Conservation (phyloP, 37 sponge, comb jelly and placozoan species). For the Beroe ovata region DNA sequence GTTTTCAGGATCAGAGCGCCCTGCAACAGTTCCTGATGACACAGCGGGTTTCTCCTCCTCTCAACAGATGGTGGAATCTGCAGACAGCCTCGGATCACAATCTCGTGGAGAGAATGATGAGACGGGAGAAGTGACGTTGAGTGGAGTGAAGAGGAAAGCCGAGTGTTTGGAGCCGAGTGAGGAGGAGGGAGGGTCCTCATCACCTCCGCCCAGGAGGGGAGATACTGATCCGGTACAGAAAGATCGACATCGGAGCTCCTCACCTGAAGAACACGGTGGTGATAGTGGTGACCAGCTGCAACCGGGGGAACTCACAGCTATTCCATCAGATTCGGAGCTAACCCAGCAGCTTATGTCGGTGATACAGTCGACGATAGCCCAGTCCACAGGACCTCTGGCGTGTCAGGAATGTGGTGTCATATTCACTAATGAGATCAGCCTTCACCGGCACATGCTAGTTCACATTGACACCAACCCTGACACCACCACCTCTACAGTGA, state of each 20-base stretch:
- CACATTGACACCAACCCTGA: neutral
- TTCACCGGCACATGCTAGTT: slow-evolving; percentile 26
- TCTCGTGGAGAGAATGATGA: neutral
- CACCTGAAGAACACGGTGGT: neutral
- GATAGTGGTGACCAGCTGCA: neutral
- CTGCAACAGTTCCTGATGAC: too few relatives aligned
- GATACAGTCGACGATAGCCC: slow-evolving; percentile 6
- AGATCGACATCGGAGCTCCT: neutral
- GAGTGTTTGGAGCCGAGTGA: neutral
- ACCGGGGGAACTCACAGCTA: neutral
- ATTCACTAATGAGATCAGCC: slow-evolving; percentile 23
- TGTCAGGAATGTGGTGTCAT: slow-evolving; percentile 26
- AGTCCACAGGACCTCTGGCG: neutral
- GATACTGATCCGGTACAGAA: neutral
- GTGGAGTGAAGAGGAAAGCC: slow-evolving; percentile 31
- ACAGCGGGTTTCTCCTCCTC: too few relatives aligned
- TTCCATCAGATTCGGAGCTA: slow-evolving; percentile 18
- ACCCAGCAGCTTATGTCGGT: slow-evolving; percentile 35
- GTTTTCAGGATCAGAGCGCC: too few relatives aligned
- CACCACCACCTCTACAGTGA: neutral
- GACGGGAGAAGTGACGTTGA: neutral
- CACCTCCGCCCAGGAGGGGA: neutral
- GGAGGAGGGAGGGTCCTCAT: neutral
- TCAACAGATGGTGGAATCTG: too few relatives aligned
- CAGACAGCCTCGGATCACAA: neutral